Evolutionary conservation across 2,113 vertebrate species (phyloP), one percentile per base, ranked within the genome.

Genomic region (Raphicerus campestris): DNA sequence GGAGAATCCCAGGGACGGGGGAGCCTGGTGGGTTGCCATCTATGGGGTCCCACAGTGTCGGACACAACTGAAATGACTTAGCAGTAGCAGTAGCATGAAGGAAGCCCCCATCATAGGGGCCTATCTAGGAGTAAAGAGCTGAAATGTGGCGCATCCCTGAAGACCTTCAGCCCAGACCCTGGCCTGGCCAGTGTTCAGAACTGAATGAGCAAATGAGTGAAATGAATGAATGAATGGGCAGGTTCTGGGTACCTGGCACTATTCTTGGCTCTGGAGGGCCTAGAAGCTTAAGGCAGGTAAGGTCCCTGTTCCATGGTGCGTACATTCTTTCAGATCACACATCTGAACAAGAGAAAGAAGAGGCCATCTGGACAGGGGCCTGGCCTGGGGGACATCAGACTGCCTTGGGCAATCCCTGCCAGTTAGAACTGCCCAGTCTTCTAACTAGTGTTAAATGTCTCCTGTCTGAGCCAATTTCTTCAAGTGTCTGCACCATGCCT

Each of bases 401-500:
- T 86, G 95, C 96, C 95, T 89, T 87, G 80, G 87, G 96, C 70
- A 73, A 63, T 83, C 84, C 53, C 96, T 98, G 98, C 95, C 97
- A 53, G 93, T 97, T 93, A 87, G 86, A 97, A 97, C 97, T 53
- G 78, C 30, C 49, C 92, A 88, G 93, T 96, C 97, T 98, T 97
- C 97, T 95, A 98, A 97, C 32, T 2, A 97, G 92, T 55, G 60
- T 97, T 96, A 97, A 98, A 96, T 96, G 63, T 97, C 96, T 97
- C 98, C 98, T 97, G 97, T 97, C 98, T 0, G 80, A 96, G 60
- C 81, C 97, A 77, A 97, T 98, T 97, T 97, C 95, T 97, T 97
- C 89, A 39, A 63, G 45, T 91, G 92, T 96, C 97, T 98, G 94
- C 91, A 60, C 61, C 91, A 94, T 16, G 78, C 55, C 78, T 95